A percentile compares a stretch with the other conserved stretches of the same genome.
phyloP scores from a whole-genome alignment of 1,140 invertebrate genomes.

The Drosophila bocqueti region DNA sequence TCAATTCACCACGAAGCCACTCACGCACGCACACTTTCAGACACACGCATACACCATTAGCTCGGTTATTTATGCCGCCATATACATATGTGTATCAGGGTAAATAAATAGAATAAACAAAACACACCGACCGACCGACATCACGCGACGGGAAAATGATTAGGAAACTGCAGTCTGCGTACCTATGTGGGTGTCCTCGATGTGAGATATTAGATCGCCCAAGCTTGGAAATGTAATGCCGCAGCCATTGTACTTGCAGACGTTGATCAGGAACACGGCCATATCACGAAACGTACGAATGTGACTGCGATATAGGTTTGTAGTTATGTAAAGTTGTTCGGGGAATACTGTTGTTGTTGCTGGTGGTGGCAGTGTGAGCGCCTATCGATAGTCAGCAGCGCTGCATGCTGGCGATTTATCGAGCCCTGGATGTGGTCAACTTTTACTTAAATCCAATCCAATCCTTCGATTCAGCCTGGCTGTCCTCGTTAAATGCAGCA shows the following conservation, averaged over 20 bases:
- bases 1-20: conserved; percentile 51
- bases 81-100: conserved; percentile 21
- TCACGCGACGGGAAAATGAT: conserved; percentile 75
- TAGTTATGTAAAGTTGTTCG: conserved; percentile 64
- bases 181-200: conserved; percentile 94
- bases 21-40: conserved; percentile 19
- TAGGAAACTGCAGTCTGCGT: conserved; percentile 80
- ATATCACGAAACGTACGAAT: conserved; percentile 78
- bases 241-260: conserved; percentile 94
- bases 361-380: conserved; percentile 35
- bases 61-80: conserved; percentile 39
- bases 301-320: conserved; percentile 73
- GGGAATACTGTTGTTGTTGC: conserved; percentile 65
- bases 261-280: conserved; percentile 94
- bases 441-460: conserved; percentile 12
- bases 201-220: conserved; percentile 92
- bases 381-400: conserved; percentile 61
- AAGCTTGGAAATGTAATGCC: conserved; percentile 92
- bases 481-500: conserved; percentile 33
- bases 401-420: conserved; percentile 31
- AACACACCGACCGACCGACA: conserved; percentile 62
- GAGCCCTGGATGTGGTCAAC: conserved; percentile 34
- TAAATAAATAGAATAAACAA: conserved; percentile 83
- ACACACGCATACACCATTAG: conserved; percentile 8
- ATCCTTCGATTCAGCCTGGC: conserved; percentile 1